Base-by-base conservation (phyloP, 2,888 invertebrate species). In the Eugnorisma glareosa region DNA sequence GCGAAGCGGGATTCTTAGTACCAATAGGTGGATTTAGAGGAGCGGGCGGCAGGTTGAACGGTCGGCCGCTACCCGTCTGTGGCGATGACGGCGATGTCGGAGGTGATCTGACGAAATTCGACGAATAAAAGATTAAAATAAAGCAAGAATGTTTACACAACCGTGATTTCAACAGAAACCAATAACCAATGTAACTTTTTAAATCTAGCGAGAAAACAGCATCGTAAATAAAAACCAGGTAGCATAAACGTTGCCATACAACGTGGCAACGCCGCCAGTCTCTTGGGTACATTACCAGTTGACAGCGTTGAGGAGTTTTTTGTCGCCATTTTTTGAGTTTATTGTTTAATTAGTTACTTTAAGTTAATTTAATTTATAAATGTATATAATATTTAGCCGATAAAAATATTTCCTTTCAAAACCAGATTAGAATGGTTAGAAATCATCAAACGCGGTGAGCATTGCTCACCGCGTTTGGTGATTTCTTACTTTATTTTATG, bases 51-150 rank as follows among this genome's bases (percentile, higher is more conserved):
- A 90, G 86, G 75, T 91, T 89, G 81, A 89, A 88, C 28, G 92
- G 91, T 13, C 91, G 89, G 73, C 86, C 75, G 18, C 89, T 86
- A 24, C 88, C 90, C 24, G 89, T 83, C 78, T 91, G 94, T 8
- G 96, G 96, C 0, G 97, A 97, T 61, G 96, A 94, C 18, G 97
- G 97, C 13, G 96, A 95, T 74, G 96, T 94, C 7, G 96, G 95
- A 18, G 97, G 97, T 0, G 97, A 97, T 78, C 96, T 96, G 90
- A 21, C 40, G n/a, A 70, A 54, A 18, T 18, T 1, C 1, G 31
- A 63, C 18, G 31, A 43, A 35, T 13, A 15, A n/a, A 10, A 43
- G 1, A 45, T n/a, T n/a, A 40, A 11, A 69, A 40, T 74, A 67
- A 67, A 48, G 54, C 28, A 51, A 37, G n/a, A 18, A 64, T 4